Evolutionary conservation across 2,113 vertebrate genomes (phyloP), one percentile per base, ranked within the genome.

Genomic region (Bagarius yarrelli): DNA sequence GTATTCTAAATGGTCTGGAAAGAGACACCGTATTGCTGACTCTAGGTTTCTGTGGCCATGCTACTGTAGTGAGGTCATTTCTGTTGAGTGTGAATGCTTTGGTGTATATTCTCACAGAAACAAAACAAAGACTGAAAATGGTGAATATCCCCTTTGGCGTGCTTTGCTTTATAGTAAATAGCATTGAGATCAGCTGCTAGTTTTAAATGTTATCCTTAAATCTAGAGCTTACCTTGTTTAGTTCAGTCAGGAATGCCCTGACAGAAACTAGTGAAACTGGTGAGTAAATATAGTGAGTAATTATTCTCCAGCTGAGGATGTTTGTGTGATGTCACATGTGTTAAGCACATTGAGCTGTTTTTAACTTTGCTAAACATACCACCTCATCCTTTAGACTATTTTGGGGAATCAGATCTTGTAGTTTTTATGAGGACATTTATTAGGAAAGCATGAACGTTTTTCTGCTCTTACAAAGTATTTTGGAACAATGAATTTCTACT

Each of bases 51-150:
- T 55, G 78, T 69, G n/a, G 61, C 25, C 55, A 66, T 21, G 57
- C 32, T 64, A 53, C 11, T 63, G 63, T 40, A 50, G 61, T 76
- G 79, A 83, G 83, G 67, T 60, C 60, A 69, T 56, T 32, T 0
- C 21, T 55, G 56, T 64, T 50, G 57, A 71, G 73, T 81, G 80
- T 79, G 81, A 84, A 83, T 63, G 59, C 67, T 50, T 30, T 71
- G 5, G 27, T 53, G 40, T 53, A 34, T 23, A 61, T 84, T 59
- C 27, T 36, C 71, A 72, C 64, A n/a, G n/a, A n/a, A n/a, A n/a
- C 56, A 36, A 52, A 70, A 21, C 69, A 67, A 44, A n/a, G 8
- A 57, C 70, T 8, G 56, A 14, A 64, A 25, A 30, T 34, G 47
- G 50, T 23, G 13, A 60, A 16, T 59, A 30, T 57, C 44, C 32